Base-by-base conservation (phyloP, 1,140 invertebrate genomes). In the Bombus confusus region DNA sequence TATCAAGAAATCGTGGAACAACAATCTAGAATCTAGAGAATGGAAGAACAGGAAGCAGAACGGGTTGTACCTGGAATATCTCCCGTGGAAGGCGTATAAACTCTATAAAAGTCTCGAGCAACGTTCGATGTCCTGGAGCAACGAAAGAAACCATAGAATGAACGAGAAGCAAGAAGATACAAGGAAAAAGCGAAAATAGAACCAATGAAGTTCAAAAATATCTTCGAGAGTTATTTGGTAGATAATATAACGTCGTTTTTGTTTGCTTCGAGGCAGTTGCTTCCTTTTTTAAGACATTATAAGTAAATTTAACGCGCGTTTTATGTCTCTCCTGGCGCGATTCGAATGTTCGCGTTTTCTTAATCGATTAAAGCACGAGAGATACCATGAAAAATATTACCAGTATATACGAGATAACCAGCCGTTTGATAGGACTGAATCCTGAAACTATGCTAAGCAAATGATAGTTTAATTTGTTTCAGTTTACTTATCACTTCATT, bases 21-120 rank as follows among this genome's bases (percentile, higher is more conserved):
- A 28, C 52, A 25, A 68, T 72, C 83, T 25, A 28, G 15, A 59
- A 13, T 62, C 59, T 12, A 13, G 10, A 62, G 69, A 74, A 74
- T 66, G 66, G 37, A 64, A 59, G 71, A 81, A 28, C 78, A 73
- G 83, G 83, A 80, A 85, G 68, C 47, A 34, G 69, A 64, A 78
- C 57, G 10, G 34, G 71, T 74, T 76, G 39, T 3, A 9, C 25
- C 25, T n/a, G 28, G 31, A 34, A 41, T 41, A 69, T 52, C 41
- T 43, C 0, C 34, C 8, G 25, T 5, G 22, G 12, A 34, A 47
- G 41, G 62, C 66, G 47, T 57, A 13, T 79, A 62, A 31, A 39
- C 69, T 37, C 41, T 18, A 39, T 64, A 80, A 85, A 57, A 71
- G 82, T 76, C 72, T 68, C 8, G 28, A 9, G 13, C 8, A 43